These are phyloP conservation scores for Gnathonemus longibarbis DNA, from an alignment of 2,113 vertebrate genomes.

Conservation along the genomic window DNA sequence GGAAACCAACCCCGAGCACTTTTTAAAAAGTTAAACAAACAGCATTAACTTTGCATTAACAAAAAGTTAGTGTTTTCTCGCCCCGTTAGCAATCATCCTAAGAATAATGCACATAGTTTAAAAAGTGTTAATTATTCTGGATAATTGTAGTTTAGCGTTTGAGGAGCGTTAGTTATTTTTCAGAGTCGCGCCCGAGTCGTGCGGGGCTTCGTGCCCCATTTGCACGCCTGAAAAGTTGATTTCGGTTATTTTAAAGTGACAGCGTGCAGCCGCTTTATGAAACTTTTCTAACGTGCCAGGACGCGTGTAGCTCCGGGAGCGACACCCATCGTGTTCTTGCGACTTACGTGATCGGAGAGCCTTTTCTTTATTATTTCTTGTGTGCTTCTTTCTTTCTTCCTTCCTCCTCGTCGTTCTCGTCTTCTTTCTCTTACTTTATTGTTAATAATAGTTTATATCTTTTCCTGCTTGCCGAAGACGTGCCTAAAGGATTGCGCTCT, in stretches of 20 bases:
- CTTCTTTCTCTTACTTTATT: neutral
- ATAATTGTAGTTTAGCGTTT: neutral
- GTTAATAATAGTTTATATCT: neutral
- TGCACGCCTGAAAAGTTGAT: conserved; percentile 20
- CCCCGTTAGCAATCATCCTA: neutral
- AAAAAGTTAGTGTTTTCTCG: neutral
- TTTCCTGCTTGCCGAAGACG: conserved; percentile 45
- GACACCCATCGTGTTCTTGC: conserved; percentile 19
- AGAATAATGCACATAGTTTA: neutral
- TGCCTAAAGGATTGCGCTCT: conserved; percentile 42
- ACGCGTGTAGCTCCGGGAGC: conserved; percentile 25
- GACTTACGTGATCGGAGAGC: conserved; percentile 55
- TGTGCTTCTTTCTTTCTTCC: conserved; percentile 30
- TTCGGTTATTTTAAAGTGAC: conserved; percentile 34
- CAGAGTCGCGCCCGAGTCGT: neutral
- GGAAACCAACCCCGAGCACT: neutral
- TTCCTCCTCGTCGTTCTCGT: conserved; percentile 26
- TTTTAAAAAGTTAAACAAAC: neutral
- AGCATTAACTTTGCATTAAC: neutral
- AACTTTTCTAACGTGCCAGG: conserved; percentile 43
- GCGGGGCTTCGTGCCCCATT: neutral
- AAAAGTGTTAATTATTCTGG: neutral
- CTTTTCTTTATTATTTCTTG: conserved; percentile 21
- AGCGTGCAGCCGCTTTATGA: conserved; percentile 16
- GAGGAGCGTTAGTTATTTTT: neutral